Conservation (phyloP, 1,140 invertebrate genomes). For the Riptortus pedestris region DNA sequence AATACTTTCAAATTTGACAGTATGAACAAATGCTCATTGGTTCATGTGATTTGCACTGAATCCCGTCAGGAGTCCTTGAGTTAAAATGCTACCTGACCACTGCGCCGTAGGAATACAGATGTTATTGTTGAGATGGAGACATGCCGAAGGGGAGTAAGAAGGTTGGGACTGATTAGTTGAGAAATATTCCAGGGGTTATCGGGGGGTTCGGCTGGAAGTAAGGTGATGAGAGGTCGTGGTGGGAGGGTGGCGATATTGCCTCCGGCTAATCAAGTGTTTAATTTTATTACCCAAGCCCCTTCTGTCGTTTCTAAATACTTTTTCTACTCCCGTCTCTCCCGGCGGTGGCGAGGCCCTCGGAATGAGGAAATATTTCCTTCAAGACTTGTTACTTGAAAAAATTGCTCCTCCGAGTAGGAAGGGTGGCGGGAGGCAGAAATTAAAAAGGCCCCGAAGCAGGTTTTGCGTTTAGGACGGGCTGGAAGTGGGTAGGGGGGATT, state of each 20-base stretch:
- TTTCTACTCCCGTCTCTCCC: conserved; percentile 17
- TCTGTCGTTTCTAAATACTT: conserved; percentile 24
- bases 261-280: conserved; percentile 23
- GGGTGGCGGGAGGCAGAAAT: conserved; percentile 20
- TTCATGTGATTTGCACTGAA: too few relatives aligned
- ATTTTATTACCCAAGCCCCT: conserved; percentile 25
- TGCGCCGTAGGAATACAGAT: too few relatives aligned
- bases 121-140: too few relatives aligned
- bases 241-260: conserved; percentile 5
- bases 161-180: too few relatives aligned
- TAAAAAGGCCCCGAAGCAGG: conserved; percentile 26
- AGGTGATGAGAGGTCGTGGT: neutral
- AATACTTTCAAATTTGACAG: too few relatives aligned
- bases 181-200: too few relatives aligned
- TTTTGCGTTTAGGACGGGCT: conserved; percentile 19
- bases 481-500: neutral
- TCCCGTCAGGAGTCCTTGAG: too few relatives aligned
- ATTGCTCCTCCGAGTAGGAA: conserved; percentile 15
- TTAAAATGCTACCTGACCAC: too few relatives aligned
- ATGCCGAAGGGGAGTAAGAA: too few relatives aligned
- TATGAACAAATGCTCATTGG: too few relatives aligned
- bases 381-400: conserved; percentile 28
- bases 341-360: conserved; percentile 3
- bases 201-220: conserved; percentile 2
- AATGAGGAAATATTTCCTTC: conserved; percentile 29